Conservation (phyloP, 2,113 vertebrate species). For the Hemichromis elongatus region DNA sequence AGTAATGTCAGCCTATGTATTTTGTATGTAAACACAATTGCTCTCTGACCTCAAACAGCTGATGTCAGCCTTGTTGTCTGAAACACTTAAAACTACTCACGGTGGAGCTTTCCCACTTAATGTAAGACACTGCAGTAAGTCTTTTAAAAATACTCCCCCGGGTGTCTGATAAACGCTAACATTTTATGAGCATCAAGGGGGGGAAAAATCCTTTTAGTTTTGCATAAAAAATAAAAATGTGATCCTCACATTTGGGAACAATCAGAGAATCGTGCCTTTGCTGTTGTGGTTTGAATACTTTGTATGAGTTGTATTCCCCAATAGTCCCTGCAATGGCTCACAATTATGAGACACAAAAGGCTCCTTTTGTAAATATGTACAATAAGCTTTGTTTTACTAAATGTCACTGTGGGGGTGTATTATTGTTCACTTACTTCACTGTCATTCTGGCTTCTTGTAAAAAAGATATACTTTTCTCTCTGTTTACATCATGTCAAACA, state of each 20-base stretch:
- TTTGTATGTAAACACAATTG: conserved; percentile 27
- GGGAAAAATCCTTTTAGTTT: not conserved
- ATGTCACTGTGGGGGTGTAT: conserved; percentile 3
- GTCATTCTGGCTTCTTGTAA: conserved; percentile 12
- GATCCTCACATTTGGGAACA: conserved; percentile 36
- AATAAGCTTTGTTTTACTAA: conserved; percentile 50
- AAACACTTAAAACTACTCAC: conserved; percentile 14
- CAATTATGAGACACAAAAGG: conserved; percentile 30
- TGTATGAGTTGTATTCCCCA: conserved; percentile 30
- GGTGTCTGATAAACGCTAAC: not conserved
- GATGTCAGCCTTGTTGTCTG: not conserved
- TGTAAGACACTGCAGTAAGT: conserved; percentile 5
- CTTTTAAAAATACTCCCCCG: not conserved
- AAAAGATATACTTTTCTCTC: not conserved
- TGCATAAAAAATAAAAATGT: not conserved
- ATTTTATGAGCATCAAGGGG: not conserved
- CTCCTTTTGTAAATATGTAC: conserved; percentile 72
- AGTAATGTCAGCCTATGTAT: not conserved
- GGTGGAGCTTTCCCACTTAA: conserved; percentile 16
- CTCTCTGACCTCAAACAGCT: conserved; percentile 9
- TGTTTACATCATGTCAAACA: conserved; percentile 27
- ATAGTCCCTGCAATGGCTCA: conserved; percentile 38
- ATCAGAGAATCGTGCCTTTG: conserved; percentile 27
- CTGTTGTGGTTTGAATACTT: conserved; percentile 29
- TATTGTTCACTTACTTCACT: conserved; percentile 16